Conservation (phyloP, 2,113 vertebrate species). For the Leptobrachium ailaonicum region DNA sequence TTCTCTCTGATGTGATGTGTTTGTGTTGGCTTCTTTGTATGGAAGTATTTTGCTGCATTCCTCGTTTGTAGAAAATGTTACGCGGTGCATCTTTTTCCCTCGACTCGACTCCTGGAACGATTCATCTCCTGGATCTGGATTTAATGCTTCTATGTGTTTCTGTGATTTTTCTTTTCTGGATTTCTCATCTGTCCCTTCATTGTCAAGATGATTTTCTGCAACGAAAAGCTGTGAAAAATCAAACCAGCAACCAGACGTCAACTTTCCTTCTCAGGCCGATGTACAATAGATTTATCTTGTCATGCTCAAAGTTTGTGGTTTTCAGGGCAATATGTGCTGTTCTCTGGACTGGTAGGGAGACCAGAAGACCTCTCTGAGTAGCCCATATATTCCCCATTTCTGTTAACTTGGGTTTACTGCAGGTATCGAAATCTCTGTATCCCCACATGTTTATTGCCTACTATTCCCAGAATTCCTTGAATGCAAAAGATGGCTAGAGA, state of each 20-base stretch:
- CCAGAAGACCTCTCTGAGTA: no score
- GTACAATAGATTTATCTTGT: no score
- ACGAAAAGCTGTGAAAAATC: conserved; percentile 31
- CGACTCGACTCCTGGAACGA: conserved; percentile 69
- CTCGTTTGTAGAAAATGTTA: conserved; percentile 66
- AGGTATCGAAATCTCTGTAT: no score
- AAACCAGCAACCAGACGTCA: conserved; percentile 14
- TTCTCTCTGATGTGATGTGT: conserved; percentile 69
- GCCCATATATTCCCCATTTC: no score
- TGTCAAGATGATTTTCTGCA: conserved; percentile 71
- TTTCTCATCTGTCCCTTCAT: conserved; percentile 70
- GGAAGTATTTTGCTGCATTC: conserved; percentile 71
- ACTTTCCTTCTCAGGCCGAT: no score
- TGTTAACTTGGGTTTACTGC: no score
- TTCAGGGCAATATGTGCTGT: no score
- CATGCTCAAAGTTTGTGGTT: no score
- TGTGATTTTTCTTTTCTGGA: conserved; percentile 66
- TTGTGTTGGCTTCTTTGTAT: conserved; percentile 69
- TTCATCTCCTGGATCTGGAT: conserved; percentile 48
- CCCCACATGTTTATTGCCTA: no score
- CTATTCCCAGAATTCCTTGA: no score
- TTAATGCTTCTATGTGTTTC: conserved; percentile 67
- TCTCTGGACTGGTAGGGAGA: no score
- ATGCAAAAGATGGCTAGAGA: no score
- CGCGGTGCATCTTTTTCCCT: conserved; percentile 65